Conservation (phyloP, 2,888 invertebrate genomes). For the Tipula confusa region DNA sequence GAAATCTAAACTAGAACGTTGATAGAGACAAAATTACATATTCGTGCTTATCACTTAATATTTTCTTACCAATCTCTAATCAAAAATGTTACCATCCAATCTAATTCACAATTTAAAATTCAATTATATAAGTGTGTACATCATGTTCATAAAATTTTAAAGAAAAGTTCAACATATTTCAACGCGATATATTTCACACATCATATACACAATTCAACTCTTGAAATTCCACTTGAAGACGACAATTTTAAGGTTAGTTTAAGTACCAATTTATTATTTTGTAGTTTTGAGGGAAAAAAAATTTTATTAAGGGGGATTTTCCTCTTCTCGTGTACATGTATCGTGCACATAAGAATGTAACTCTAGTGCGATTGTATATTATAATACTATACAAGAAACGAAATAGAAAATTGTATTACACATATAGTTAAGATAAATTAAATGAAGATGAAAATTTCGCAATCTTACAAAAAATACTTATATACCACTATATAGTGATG, state of each 20-base stretch:
- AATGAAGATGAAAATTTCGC: constrained; percentile 3
- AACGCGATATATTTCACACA: constrained; percentile 5
- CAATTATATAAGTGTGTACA: neutral
- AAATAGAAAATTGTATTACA: constrained; percentile 20
- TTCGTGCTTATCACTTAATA: neutral
- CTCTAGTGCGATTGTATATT: too few species aligned
- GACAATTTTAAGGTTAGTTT: neutral
- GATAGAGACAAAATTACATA: neutral
- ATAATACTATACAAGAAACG: neutral
- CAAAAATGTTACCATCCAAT: neutral
- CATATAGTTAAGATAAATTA: neutral
- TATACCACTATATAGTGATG: too few species aligned
- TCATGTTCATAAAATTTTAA: neutral
- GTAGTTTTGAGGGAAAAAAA: constrained; percentile 21
- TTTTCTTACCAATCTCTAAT: neutral
- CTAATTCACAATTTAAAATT: neutral
- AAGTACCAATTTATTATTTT: constrained; percentile 20
- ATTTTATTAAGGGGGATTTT: constrained; percentile 7
- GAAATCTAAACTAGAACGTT: too few species aligned
- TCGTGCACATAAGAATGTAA: neutral
- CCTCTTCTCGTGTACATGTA: neutral
- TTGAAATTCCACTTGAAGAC: neutral
- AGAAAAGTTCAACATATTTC: neutral
- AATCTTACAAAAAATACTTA: neutral
- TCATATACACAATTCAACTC: neutral